phyloP scores from a whole-genome alignment of 2,113 vertebrate genomes.

The Colinus virginianus region DNA sequence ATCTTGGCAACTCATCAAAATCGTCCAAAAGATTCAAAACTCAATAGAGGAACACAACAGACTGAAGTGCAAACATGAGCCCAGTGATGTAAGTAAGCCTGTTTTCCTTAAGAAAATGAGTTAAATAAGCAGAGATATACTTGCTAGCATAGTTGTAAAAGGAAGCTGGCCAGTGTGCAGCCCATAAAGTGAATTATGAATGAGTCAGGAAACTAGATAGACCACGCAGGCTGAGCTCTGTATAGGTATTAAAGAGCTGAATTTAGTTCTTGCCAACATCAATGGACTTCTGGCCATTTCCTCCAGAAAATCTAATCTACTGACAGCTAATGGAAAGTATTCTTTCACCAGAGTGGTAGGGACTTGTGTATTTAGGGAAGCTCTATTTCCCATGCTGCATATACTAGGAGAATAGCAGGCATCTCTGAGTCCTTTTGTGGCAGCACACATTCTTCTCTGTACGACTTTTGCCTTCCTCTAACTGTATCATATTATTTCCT shows the following conservation, averaged over 20 bases:
- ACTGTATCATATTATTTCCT: neutral
- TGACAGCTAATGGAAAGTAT: slow-evolving; percentile 1
- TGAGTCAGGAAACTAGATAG: neutral
- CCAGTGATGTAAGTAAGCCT: neutral
- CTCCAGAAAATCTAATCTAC: neutral
- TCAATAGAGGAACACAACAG: neutral
- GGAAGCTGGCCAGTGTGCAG: neutral
- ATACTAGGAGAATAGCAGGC: slow-evolving; percentile 3
- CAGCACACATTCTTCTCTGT: neutral
- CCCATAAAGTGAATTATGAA: neutral
- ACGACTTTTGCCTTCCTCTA: neutral
- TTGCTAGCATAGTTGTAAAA: neutral
- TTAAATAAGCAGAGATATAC: neutral
- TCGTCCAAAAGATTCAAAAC: neutral
- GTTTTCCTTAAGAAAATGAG: neutral
- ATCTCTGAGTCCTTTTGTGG: neutral
- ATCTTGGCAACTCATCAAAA: neutral
- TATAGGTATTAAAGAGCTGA: neutral
- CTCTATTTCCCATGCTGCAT: neutral
- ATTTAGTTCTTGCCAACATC: neutral
- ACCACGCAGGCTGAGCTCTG: neutral
- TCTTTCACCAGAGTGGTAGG: neutral
- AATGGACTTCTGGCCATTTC: neutral
- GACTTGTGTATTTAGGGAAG: neutral
- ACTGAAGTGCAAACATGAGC: neutral